A percentile compares a stretch with the other conserved stretches of the same genome.
These are phyloP conservation scores for Fopius arisanus DNA, from an alignment of 1,140 invertebrate genomes.

Conservation along the genomic window DNA sequence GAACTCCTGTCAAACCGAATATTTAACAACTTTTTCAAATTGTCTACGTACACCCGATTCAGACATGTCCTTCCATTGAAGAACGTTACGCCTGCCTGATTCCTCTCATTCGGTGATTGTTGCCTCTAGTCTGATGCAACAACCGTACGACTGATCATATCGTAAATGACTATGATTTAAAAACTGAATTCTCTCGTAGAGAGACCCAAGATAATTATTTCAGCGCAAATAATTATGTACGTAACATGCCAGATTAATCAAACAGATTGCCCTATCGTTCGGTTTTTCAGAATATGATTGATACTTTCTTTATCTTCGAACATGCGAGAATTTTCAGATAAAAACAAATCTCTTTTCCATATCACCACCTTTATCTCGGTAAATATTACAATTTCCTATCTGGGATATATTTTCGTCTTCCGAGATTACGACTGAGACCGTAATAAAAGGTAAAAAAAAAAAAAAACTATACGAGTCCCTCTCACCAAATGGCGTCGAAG, in stretches of 20 bases:
- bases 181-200: background rate
- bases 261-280: background rate
- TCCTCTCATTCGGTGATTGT: background rate
- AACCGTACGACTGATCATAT: background rate
- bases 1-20: no score
- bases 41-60: background rate
- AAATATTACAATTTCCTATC: constrained; percentile 19
- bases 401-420: background rate
- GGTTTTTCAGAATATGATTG: background rate
- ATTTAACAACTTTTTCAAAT: no score
- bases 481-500: background rate
- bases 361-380: background rate
- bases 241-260: background rate
- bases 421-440: background rate
- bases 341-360: background rate
- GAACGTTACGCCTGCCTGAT: constrained; percentile 15
- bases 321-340: background rate
- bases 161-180: background rate
- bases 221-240: background rate
- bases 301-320: background rate
- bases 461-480: background rate
- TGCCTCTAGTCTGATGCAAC: background rate
- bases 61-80: constrained; percentile 26
- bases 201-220: no score
- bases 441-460: background rate